Evolutionary conservation across 2,797 vertebrate species (phyloP), one percentile per base, ranked within the genome.

Genomic region (Hemibagrus guttatus): DNA sequence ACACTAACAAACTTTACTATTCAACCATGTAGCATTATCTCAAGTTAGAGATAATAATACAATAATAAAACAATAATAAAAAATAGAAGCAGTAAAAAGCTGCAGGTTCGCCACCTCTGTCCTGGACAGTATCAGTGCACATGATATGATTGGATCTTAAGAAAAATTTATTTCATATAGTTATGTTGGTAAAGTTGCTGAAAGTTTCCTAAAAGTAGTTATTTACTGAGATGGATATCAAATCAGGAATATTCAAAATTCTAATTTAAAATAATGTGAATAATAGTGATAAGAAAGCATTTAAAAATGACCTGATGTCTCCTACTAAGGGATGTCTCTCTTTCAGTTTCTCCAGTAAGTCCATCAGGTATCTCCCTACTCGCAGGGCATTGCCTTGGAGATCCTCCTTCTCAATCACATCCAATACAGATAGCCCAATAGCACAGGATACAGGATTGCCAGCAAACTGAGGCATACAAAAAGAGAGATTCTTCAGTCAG

Each of bases 371-470:
- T 74, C 91, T 92, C 46, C 98, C 98, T 78, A 99, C 97, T n/a
- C 64, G 92, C 35, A 93, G 89, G 0, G 98, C 98, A 85, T 99
- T 97, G 42, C 94, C 95, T 93, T 95, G 96, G 68, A 99, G 97
- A 92, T 97, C 95, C 93, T 99, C 98, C 87, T 96, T 96, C 92
- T 95, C 95, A 88, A 99, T 98, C 90, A 99, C 90, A 12, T 98
- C 96, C 6, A 99, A 93, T 63, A 99, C 97, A 1, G 98, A 97
- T 93, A 99, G 89, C 2, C 97, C 98, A 87, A 99, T 95, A 88
- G 98, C 98, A 89, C 98, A 99, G 6, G 98, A 99, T 71, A 99
- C 98, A 0, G 98, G 98, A 89, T 99, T 99, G 72, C 98, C 98
- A 42, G 97, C 98, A 93, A 98, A 99, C 98, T 99, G 81, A 52